Evolutionary conservation across 1,140 invertebrate species (phyloP).

Genomic region (Heliconius himera): DNA sequence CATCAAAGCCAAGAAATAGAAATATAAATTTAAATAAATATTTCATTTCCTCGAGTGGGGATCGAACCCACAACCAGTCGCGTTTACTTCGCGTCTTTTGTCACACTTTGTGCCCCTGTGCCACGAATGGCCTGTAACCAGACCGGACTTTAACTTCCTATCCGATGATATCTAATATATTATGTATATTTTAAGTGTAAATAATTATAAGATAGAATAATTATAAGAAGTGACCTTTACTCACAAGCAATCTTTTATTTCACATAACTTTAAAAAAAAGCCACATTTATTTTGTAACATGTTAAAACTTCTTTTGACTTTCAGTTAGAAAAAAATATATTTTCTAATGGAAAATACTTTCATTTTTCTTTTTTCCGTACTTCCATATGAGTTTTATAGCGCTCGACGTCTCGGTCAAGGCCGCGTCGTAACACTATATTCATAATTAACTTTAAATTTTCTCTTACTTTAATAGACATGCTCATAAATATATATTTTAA

Average conservation of each 20-base stretch:
- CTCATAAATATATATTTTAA: neutral
- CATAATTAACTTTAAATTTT: neutral
- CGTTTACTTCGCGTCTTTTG: too few species aligned
- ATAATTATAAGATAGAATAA: neutral
- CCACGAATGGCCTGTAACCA: too few species aligned
- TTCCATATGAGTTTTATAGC: neutral
- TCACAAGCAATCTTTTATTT: neutral
- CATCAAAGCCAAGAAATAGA: too few species aligned
- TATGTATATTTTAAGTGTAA: too few species aligned
- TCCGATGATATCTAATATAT: too few species aligned
- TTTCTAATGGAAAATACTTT: neutral
- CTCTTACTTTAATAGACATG: neutral
- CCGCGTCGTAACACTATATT: neutral
- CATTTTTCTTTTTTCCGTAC: neutral
- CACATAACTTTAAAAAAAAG: neutral
- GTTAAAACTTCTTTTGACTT: neutral
- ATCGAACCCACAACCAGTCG: too few species aligned
- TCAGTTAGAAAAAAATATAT: neutral
- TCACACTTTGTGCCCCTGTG: too few species aligned
- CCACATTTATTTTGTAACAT: neutral
- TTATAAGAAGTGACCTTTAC: neutral
- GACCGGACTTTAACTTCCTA: too few species aligned
- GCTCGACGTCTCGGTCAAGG: neutral
- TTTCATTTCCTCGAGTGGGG: too few species aligned
- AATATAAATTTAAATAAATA: too few species aligned